Percentiles rank a stretch among this genome's conserved stretches.
phyloP scores from a whole-genome alignment of 2,113 vertebrate species.

The Peromyscus maniculatus region DNA sequence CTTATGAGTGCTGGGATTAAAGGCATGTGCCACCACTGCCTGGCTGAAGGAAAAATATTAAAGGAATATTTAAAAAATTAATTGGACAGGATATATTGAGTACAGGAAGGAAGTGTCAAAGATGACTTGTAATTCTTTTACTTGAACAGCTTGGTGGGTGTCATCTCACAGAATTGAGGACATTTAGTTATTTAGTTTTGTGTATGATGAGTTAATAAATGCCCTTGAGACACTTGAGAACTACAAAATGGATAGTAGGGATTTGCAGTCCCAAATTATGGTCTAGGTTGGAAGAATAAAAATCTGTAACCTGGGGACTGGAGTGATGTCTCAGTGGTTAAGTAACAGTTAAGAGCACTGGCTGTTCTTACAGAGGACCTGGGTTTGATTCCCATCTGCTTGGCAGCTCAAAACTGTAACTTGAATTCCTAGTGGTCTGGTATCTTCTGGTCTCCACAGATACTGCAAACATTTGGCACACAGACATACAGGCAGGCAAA shows the following conservation, averaged over 20 bases:
- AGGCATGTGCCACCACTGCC: not conserved
- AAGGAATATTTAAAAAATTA: not conserved
- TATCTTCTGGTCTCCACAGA: not conserved
- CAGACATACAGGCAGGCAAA: not conserved
- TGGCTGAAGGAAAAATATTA: not conserved
- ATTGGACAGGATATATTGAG: not conserved
- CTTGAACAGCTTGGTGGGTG: not conserved
- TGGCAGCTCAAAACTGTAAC: not conserved
- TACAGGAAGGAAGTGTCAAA: not conserved
- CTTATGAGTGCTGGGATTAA: not conserved
- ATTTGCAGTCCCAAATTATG: not conserved
- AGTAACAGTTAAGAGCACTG: not conserved
- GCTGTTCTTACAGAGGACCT: not conserved
- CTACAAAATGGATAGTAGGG: not conserved
- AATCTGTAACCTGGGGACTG: not conserved
- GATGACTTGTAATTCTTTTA: not conserved
- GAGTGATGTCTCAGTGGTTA: not conserved
- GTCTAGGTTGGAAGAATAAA: not conserved
- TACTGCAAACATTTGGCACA: not conserved
- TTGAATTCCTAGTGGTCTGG: not conserved
- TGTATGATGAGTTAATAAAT: not conserved
- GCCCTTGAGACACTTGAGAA: constrained; percentile 28
- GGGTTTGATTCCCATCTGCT: not conserved
- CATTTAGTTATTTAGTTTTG: constrained; percentile 8
- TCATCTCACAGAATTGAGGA: not conserved